phyloP scores from a whole-genome alignment of 1,140 invertebrate species.

The Tribolium castaneum region DNA sequence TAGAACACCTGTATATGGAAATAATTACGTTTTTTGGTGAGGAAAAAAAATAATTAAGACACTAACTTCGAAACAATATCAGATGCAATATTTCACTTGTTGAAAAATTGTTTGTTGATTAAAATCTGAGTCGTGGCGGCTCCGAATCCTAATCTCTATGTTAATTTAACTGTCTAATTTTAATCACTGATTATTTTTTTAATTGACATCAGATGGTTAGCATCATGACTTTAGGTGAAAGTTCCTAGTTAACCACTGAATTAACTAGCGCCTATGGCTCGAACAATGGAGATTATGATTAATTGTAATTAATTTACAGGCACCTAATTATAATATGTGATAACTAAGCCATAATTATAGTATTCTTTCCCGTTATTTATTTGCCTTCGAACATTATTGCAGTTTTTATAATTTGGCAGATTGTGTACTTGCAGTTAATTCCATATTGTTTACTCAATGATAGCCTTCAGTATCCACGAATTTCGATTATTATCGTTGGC shows the following conservation, averaged over 20 bases:
- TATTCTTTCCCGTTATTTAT: neutral
- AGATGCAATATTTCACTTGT: constrained; percentile 19
- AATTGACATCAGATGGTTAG: constrained; percentile 2
- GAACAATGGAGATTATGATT: neutral
- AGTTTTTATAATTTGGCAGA: neutral
- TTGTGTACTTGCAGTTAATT: neutral
- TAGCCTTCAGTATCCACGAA: neutral
- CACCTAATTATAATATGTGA: neutral
- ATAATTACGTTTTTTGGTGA: constrained; percentile 10
- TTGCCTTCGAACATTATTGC: neutral
- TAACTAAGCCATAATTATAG: neutral
- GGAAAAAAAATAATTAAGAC: constrained; percentile 25
- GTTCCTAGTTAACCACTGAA: neutral
- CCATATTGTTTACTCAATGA: neutral
- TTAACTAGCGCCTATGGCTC: neutral
- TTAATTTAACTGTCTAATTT: constrained; percentile 22
- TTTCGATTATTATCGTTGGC: neutral
- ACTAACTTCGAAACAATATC: neutral
- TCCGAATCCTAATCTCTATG: constrained; percentile 17
- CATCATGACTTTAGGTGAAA: neutral
- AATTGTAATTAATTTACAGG: neutral
- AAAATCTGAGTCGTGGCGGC: neutral
- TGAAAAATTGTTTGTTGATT: constrained; percentile 26
- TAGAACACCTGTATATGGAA: constrained; percentile 32
- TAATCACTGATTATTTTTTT: constrained; percentile 14